A percentile compares a stretch with the other conserved stretches of the same genome.
phyloP scores from a whole-genome alignment of 2,113 vertebrate species.

The Tachysurus vachellii region DNA sequence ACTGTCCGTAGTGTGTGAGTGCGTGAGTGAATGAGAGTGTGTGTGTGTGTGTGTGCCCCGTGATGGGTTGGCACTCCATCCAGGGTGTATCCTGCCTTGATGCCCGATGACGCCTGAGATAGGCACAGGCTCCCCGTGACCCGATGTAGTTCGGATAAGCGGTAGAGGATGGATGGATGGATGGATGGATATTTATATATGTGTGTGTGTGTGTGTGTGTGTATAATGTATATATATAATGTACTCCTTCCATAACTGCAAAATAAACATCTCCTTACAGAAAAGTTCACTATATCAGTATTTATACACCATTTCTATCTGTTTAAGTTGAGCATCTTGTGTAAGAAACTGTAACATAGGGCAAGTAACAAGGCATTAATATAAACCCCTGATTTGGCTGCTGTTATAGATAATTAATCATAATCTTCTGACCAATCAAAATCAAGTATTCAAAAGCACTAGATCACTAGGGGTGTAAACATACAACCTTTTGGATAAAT shows the following conservation, averaged over 20 bases:
- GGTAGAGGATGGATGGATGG: too few relatives aligned
- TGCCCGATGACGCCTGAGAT: too few relatives aligned
- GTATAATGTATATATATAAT: too few relatives aligned
- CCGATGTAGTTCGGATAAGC: too few relatives aligned
- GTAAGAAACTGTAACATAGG: neutral
- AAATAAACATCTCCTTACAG: neutral
- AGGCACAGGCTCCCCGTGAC: too few relatives aligned
- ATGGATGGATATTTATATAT: too few relatives aligned
- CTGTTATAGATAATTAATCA: neutral
- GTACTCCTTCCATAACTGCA: neutral
- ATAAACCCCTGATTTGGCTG: neutral
- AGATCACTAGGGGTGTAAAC: neutral
- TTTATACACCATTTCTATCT: neutral
- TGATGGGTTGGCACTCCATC: too few relatives aligned
- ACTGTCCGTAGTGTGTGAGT: too few relatives aligned
- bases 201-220: too few relatives aligned
- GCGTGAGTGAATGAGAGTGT: too few relatives aligned
- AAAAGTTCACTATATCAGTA: neutral
- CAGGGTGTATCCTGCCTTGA: too few relatives aligned
- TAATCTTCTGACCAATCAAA: slow-evolving; percentile 7
- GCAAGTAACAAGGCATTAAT: neutral
- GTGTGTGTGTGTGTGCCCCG: too few relatives aligned
- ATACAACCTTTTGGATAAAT: neutral
- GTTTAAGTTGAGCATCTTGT: neutral
- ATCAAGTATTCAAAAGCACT: neutral